Percentiles rank a stretch among this genome's conserved stretches.
These are phyloP conservation scores for Gallirallus australis DNA, from an alignment of 2,797 vertebrate genomes.

Conservation along the genomic window DNA sequence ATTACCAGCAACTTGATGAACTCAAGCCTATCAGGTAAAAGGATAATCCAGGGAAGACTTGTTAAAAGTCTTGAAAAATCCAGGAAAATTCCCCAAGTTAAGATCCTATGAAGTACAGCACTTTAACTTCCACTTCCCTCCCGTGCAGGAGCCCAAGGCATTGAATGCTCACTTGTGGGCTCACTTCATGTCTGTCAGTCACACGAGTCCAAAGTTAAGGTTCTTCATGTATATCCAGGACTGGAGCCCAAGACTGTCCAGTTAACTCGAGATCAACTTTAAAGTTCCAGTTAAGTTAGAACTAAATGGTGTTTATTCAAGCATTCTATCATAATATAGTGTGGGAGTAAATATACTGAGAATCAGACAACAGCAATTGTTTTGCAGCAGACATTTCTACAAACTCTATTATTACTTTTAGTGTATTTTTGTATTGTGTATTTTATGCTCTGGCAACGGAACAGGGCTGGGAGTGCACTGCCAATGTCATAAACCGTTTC, in stretches of 20 bases:
- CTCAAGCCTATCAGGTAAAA: not conserved
- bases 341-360: not conserved
- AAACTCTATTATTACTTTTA: not conserved
- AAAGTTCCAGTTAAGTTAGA: constrained; percentile 1
- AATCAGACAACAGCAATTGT: constrained; percentile 53
- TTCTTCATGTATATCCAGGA: not conserved
- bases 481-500: not conserved
- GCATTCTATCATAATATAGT: not conserved
- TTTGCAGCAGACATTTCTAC: constrained; percentile 48
- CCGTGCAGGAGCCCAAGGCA: not conserved
- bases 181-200: not conserved
- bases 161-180: not conserved
- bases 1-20: not conserved
- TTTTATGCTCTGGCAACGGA: constrained; percentile 21
- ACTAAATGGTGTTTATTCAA: not conserved
- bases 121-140: not conserved
- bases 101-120: not conserved
- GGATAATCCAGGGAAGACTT: not conserved
- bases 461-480: not conserved
- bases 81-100: not conserved
- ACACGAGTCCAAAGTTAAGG: not conserved
- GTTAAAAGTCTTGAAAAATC: not conserved
- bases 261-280: constrained; percentile 1
- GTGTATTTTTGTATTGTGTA: constrained; percentile 28
- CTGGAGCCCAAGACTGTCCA: not conserved